Conservation (phyloP, 1,140 invertebrate genomes). For the Diorhabda carinulata region DNA sequence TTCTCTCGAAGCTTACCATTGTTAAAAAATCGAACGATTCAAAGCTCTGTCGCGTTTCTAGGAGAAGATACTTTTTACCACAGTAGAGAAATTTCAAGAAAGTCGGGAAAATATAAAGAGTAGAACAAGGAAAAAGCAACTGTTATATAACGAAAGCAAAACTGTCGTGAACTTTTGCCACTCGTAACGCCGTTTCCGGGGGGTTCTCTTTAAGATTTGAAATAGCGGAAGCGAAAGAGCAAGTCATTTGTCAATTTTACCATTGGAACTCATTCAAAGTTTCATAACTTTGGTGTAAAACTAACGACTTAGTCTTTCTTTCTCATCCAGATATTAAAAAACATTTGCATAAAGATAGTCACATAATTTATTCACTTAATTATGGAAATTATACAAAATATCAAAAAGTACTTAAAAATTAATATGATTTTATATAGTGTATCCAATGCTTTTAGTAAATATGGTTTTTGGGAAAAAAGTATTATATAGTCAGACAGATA, state of each 20-base stretch:
- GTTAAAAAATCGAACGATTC: not conserved
- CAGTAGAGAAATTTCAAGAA: not conserved
- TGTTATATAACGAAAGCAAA: not conserved
- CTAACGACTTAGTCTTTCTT: not conserved
- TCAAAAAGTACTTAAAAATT: too few relatives aligned
- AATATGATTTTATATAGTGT: too few relatives aligned
- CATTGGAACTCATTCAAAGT: not conserved
- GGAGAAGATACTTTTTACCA: not conserved
- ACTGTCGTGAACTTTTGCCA: not conserved
- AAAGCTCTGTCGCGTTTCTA: not conserved
- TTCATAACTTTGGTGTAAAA: not conserved
- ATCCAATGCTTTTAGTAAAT: too few relatives aligned
- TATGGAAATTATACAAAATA: too few relatives aligned
- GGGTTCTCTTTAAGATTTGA: not conserved
- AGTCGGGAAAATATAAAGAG: not conserved
- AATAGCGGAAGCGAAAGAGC: not conserved
- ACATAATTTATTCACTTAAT: too few relatives aligned
- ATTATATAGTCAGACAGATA: too few relatives aligned
- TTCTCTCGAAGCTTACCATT: too few relatives aligned
- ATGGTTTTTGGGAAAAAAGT: too few relatives aligned
- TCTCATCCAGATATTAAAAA: not conserved
- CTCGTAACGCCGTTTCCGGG: not conserved
- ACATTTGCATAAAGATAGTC: too few relatives aligned
- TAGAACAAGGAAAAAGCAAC: not conserved
- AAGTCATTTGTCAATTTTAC: slow-evolving; percentile 1